Conservation (phyloP, 2,113 vertebrate genomes). For the Brienomyrus longianalis region DNA sequence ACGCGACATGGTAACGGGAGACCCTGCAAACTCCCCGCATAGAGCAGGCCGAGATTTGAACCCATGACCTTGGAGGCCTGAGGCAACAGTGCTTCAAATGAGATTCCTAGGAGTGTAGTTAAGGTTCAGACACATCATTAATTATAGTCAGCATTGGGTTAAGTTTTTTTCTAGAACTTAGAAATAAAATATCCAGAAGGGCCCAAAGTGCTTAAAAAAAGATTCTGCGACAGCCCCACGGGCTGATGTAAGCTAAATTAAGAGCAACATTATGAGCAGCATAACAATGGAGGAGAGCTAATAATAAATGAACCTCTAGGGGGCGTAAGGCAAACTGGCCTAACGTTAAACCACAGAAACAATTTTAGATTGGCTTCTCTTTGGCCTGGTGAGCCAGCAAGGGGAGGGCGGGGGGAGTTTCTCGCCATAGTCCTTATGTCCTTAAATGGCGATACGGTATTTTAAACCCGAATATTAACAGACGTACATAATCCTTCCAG, state of each 20-base stretch:
- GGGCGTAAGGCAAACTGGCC: not conserved
- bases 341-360: not conserved
- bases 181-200: not conserved
- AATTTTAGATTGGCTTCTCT: not conserved
- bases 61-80: not conserved
- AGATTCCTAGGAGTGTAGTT: not conserved
- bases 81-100: not conserved
- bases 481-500: not conserved
- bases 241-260: not conserved
- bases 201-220: not conserved
- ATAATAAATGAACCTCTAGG: not conserved
- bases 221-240: not conserved
- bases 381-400: not conserved
- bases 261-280: not conserved
- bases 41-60: not conserved
- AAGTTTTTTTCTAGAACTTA: not conserved
- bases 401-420: not conserved
- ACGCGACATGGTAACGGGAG: not conserved
- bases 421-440: not conserved
- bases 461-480: not conserved
- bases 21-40: not conserved
- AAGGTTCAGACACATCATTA: not conserved
- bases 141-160: not conserved
- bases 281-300: not conserved
- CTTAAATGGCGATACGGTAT: not conserved